Base-by-base conservation (phyloP, 2,888 invertebrate species). In the Onchidella celtica region DNA sequence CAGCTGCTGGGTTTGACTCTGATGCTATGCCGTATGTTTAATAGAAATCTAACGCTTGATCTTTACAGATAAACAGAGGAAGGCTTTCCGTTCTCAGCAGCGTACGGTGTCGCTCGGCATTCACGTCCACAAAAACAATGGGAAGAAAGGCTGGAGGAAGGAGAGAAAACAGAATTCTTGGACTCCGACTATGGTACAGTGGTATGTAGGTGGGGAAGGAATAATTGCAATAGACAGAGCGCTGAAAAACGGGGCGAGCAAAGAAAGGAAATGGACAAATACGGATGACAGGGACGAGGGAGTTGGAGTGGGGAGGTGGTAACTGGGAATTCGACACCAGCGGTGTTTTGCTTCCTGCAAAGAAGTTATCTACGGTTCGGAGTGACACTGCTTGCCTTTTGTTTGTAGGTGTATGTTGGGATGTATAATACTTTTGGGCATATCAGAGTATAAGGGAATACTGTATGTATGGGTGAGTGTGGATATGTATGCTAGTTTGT, bases 31-130 rank as follows among this genome's bases (percentile, higher is more conserved):
- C 57, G 34, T 34, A 11, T 72, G 57, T 57, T 72, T 57, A 72
- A 55, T 57, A 70, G 72, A 72, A 72, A 72, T 72, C 72, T 57
- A 57, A n/a, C 57, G 70, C 70, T 21, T 55, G 6, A 72, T 72
- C 57, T 57, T 32, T 24, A 9, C 72, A 11, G 32, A 72, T 72
- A 57, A 72, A 72, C 72, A 72, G 27, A 70, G 29, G 57, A 29
- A 9, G 72, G 11, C 32, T 6, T 72, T 17, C 47, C 17, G 17
- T 11, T 47, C 17, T 17, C 17, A 47, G 17, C 47, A 47, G 47
- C 17, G 47, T 47, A 47, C 47, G 9, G 47, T 47, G 47, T 47
- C 17, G 47, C 17, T 47, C 47, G 17, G n/a, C 17, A 17, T 47
- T 11, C 9, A 47, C 47, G 47, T 47, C 47, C 47, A 17, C n/a